Percentiles rank a stretch among this genome's conserved stretches.
Conservation (phyloP, 37 sponge, comb jelly and placozoan genomes). For the Trichoplax adhaerens region DNA sequence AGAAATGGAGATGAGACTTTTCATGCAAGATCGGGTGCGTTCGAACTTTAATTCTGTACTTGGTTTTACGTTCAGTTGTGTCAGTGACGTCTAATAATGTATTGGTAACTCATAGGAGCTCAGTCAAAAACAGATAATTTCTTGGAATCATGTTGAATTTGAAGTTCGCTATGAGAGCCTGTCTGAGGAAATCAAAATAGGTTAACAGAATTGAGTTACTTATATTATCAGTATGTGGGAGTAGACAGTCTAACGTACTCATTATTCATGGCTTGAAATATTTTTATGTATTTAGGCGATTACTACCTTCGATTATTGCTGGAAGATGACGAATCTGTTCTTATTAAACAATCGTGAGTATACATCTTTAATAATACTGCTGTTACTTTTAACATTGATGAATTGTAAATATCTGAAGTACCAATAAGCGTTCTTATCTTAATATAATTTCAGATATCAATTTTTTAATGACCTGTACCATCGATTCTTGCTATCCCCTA, state of each 20-base stretch:
- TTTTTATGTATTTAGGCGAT: slow-evolving; percentile 17
- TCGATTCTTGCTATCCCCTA: slow-evolving; percentile 90
- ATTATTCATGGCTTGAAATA: too few species aligned
- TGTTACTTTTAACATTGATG: too few species aligned
- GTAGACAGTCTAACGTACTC: too few species aligned
- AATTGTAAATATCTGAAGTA: too few species aligned
- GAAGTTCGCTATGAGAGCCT: slow-evolving; percentile 95
- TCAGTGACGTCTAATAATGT: too few species aligned
- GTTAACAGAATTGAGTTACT: not conserved
- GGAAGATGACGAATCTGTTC: slow-evolving; percentile 62
- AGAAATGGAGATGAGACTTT: slow-evolving; percentile 81
- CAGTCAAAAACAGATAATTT: slow-evolving; percentile 61
- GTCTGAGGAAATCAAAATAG: slow-evolving; percentile 86
- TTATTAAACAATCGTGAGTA: slow-evolving; percentile 81
- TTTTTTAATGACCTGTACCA: slow-evolving; percentile 99
- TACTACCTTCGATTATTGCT: slow-evolving; percentile 88
- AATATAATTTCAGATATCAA: slow-evolving; percentile 34
- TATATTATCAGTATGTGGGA: too few species aligned
- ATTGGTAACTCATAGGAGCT: slow-evolving; percentile 29
- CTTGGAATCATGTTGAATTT: slow-evolving; percentile 96
- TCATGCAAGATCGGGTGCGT: slow-evolving; percentile 15
- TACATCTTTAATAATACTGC: not conserved
- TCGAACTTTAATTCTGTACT: too few species aligned
- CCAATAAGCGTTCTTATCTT: not conserved
- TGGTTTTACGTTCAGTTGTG: too few species aligned